Base-by-base conservation (phyloP, 2,888 invertebrate genomes). In the Tuberolachnus salignus region DNA sequence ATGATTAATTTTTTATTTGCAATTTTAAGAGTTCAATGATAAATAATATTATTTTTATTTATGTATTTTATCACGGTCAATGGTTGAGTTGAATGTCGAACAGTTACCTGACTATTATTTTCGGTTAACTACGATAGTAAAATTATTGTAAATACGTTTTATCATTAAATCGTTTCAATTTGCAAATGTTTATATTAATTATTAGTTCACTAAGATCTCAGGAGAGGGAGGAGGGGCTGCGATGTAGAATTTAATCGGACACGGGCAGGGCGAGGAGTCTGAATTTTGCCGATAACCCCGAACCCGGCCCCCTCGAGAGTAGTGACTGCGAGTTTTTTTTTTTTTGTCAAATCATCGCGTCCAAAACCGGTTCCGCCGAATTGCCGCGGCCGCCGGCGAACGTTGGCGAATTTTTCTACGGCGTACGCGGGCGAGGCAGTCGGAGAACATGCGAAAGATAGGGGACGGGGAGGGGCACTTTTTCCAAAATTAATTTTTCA, bases 231-330 rank as follows among this genome's bases (percentile, higher is more conserved):
- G n/a, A n/a, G n/a, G n/a, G n/a, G n/a, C n/a, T n/a, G n/a, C n/a
- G n/a, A n/a, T n/a, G n/a, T n/a, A 34, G 55, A 70, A 72, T 72
- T 49, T n/a, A n/a, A 59, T 57, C 49, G 2, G 16, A 61, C 26
- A 73, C 51, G 63, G 46, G 67, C 75, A 67, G 75, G 75, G n/a
- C n/a, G n/a, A n/a, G n/a, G n/a, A n/a, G n/a, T 66, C 66, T 42
- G 66, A 57, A 59, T 59, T 57, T 57, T 46, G 14, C 26, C 3
- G 75, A 59, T 64, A 67, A 51, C 75, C 67, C 75, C 75, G 67
- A 67, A 14, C 34, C 21, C 49, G 34, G 67, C 53, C 64, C 53
- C 6, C 44, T 61, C 19, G 14, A 6, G 3, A n/a, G n/a, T n/a
- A n/a, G n/a, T n/a, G 34, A 46, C 59, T 19, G 55, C 21, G 21